These are phyloP conservation scores for Pleuronectes platessa DNA, from an alignment of 2,113 vertebrate species.

Conservation along the genomic window DNA sequence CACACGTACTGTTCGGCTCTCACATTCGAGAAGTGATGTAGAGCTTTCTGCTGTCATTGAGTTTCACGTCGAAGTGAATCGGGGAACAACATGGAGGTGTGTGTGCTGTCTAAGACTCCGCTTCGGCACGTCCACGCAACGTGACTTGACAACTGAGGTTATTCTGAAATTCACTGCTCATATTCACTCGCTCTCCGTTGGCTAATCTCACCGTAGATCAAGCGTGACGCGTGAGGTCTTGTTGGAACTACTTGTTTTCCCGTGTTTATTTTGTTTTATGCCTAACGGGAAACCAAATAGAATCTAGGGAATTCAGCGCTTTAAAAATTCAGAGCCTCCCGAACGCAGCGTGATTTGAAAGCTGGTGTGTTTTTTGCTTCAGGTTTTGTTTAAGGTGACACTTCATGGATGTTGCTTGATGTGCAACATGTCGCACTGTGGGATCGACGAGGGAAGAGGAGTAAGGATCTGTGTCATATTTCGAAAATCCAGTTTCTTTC, in stretches of 20 bases:
- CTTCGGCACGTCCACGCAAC: background rate
- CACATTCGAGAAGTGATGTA: constrained; percentile 1
- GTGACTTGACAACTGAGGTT: constrained; percentile 24
- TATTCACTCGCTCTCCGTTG: constrained; percentile 16
- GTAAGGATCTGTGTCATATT: constrained; percentile 51
- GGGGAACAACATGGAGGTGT: constrained; percentile 11
- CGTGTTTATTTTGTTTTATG: constrained; percentile 4
- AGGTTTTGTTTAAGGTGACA: constrained; percentile 31
- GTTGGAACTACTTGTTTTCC: constrained; percentile 20
- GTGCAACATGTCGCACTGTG: constrained; percentile 56
- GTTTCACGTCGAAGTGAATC: constrained; percentile 36
- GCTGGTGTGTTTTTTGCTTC: constrained; percentile 18
- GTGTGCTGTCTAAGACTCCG: constrained; percentile 9
- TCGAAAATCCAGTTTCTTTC: constrained; percentile 39
- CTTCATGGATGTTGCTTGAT: constrained; percentile 30
- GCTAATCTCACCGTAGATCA: constrained; percentile 22
- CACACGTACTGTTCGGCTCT: background rate
- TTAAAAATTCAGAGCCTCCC: background rate
- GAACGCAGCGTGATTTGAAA: background rate
- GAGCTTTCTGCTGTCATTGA: constrained; percentile 26
- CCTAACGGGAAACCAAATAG: constrained; percentile 27
- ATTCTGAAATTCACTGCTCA: constrained; percentile 23
- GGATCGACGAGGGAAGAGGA: constrained; percentile 45
- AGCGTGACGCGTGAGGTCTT: background rate
- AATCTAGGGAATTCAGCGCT: constrained; percentile 7